These are phyloP conservation scores for Aplidium turbinatum DNA, from an alignment of 23 tunicate genomes.

Conservation along the genomic window DNA sequence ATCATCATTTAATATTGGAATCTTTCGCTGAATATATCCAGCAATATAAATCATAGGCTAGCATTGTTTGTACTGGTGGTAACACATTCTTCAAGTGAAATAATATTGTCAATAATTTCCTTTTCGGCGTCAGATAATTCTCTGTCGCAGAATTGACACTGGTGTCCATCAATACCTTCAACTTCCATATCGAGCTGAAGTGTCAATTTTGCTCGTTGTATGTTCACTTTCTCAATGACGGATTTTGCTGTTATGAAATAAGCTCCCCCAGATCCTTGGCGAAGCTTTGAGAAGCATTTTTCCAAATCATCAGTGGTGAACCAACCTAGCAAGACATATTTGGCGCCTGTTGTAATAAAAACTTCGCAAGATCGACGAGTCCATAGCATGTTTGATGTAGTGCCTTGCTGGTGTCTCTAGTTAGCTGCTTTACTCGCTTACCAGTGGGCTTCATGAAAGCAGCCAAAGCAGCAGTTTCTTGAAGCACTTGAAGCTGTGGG, in stretches of 20 bases:
- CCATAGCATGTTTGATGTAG: conserved; percentile 21
- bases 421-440: background rate
- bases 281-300: background rate
- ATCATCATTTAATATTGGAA: no score
- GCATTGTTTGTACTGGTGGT: no score
- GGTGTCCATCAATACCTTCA: no score
- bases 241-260: conserved; percentile 16
- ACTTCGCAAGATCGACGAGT: background rate
- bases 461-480: conserved; percentile 26
- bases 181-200: no score
- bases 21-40: no score
- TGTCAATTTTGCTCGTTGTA: no score
- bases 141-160: no score
- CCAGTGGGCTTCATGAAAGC: background rate
- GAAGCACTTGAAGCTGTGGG: background rate
- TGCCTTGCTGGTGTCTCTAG: conserved; percentile 15
- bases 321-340: conserved; percentile 17
- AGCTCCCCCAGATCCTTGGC: conserved; percentile 17
- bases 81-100: no score
- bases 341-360: background rate
- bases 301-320: conserved; percentile 17
- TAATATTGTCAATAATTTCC: no score
- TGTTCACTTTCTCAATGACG: no score
- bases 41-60: no score
- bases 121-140: no score